Evolutionary conservation across 35 echinoderm and acorn worm species (phyloP), one percentile per base, ranked within the genome.

Genomic region (Strongylocentrotus purpuratus): DNA sequence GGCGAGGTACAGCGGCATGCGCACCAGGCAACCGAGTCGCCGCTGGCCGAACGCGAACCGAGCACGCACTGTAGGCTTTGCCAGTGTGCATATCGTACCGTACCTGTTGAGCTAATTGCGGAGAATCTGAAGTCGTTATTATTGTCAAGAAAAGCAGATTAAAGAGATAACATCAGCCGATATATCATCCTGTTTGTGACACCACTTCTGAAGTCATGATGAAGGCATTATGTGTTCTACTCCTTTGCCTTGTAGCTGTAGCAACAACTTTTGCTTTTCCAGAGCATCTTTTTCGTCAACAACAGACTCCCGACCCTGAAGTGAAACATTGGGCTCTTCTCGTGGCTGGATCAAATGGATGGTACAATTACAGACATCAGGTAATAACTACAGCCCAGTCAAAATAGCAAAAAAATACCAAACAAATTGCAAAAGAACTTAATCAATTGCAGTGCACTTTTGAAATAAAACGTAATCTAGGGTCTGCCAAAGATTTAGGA

Each of bases 301-400:
- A 58, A 46, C 91, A 93, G 46, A 31, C 11, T 58, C 46, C 91
- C 46, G 48, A 93, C 31, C 41, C 91, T 58, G 91, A 93, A 11
- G 92, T 85, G 59, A 85, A 96, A 71, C 96, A 97, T 71, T 99
- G 97, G 97, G 98, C 96, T 47, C 70, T 99, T 31, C 95, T 99
- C 46, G 96, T 97, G 35, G 98, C 98, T 28, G 98, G 98, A 61
- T 99, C 98, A 28, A 97, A 96, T 92, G 89, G 88, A 46, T 99
- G 98, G 98, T 87, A 95, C 47, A 99, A 99, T 61, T 99, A 99
- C 95, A 55, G 98, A 86, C 98, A 99, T 96, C 98, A 99, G 98
- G 98, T 99, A 94, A 92, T 47, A 12, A 41, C 0, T 41, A 41
- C 0, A 41, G 35, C 35, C 35, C 35, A 41, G 35, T 41, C 35